These are phyloP conservation scores for Hycleus cichorii DNA, from an alignment of 1,140 invertebrate species.

Conservation along the genomic window DNA sequence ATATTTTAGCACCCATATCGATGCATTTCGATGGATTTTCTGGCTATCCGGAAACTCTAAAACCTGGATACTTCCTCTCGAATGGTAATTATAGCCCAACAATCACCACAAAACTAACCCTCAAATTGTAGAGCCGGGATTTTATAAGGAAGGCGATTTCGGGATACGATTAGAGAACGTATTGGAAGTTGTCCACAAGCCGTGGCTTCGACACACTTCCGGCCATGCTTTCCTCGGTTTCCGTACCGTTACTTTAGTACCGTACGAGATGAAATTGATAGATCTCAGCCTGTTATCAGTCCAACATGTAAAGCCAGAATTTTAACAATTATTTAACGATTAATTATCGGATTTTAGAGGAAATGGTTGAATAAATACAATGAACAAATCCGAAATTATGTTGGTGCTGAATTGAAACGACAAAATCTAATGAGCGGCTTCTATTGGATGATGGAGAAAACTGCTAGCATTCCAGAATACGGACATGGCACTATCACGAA, in stretches of 20 bases:
- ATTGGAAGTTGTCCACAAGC: conserved; percentile 68
- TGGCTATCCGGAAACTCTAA: conserved; percentile 23
- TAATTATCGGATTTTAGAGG: conserved; percentile 47
- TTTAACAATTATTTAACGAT: background rate
- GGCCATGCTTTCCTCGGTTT: conserved; percentile 60
- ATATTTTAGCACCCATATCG: conserved; percentile 58
- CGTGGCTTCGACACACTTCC: conserved; percentile 41
- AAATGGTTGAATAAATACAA: conserved; percentile 76
- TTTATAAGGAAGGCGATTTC: conserved; percentile 76
- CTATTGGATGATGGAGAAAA: conserved; percentile 76
- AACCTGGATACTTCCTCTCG: conserved; percentile 79
- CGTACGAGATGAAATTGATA: conserved; percentile 88
- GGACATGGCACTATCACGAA: background rate
- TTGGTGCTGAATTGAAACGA: conserved; percentile 63
- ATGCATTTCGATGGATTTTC: conserved; percentile 25
- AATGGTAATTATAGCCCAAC: conserved; percentile 52
- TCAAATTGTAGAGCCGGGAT: conserved; percentile 60
- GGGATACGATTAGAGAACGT: conserved; percentile 90
- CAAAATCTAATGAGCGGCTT: conserved; percentile 60
- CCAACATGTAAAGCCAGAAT: conserved; percentile 52
- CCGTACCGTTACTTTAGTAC: conserved; percentile 79
- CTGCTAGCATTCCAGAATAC: conserved; percentile 55
- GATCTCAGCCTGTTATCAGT: conserved; percentile 67
- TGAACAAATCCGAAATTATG: conserved; percentile 55
- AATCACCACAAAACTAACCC: background rate